phyloP scores from a whole-genome alignment of 2,797 vertebrate species.

The Gobio occitaniae region DNA sequence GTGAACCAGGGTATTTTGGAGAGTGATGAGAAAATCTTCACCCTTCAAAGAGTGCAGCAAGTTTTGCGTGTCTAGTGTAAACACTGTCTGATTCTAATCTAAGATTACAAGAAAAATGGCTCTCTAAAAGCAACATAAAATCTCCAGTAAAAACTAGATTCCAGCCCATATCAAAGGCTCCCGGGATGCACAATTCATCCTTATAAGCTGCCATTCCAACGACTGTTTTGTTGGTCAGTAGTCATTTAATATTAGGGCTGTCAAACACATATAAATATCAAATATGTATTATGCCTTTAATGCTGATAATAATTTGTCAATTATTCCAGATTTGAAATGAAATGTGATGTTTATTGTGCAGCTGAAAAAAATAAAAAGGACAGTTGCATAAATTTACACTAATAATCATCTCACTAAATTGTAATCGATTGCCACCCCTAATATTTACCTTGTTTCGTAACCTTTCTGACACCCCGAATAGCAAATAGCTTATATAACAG shows the following conservation, averaged over 20 bases:
- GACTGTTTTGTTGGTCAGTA: neutral
- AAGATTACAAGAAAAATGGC: constrained; percentile 68
- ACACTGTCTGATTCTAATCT: constrained; percentile 69
- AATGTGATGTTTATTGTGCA: neutral
- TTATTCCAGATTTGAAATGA: neutral
- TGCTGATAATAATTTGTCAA: neutral
- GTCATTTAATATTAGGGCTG: neutral
- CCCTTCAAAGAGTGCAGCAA: constrained; percentile 60
- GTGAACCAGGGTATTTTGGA: constrained; percentile 47
- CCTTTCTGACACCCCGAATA: neutral
- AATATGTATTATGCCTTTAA: neutral
- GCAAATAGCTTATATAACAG: constrained; percentile 1
- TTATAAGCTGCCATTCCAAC: constrained; percentile 43
- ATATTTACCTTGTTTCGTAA: neutral
- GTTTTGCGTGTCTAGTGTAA: constrained; percentile 73
- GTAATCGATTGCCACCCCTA: neutral
- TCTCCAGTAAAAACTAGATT: constrained; percentile 56
- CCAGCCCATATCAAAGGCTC: constrained; percentile 58
- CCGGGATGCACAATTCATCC: constrained; percentile 54
- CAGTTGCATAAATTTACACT: neutral
- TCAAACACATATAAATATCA: neutral
- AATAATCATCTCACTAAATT: neutral
- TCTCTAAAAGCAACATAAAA: constrained; percentile 74
- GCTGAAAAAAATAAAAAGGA: neutral
- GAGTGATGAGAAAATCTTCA: constrained; percentile 64